These are phyloP conservation scores for Coilia nasus DNA, from an alignment of 2,797 vertebrate species.

Conservation along the genomic window DNA sequence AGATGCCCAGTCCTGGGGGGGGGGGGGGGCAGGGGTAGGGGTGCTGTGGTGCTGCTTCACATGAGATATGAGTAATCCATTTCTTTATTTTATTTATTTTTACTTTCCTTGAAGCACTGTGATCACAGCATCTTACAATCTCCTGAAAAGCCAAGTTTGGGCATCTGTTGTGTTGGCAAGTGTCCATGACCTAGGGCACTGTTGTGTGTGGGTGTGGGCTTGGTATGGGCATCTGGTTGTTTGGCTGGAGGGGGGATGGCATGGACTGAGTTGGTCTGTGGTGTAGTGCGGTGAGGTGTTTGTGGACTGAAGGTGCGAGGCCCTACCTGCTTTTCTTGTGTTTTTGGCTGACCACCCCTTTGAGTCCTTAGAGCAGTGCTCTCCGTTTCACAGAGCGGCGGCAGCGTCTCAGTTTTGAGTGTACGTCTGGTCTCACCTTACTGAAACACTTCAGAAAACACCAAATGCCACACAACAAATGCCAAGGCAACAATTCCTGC, in stretches of 20 bases:
- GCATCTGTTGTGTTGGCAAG: background rate
- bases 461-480: conserved; percentile 60
- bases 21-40: background rate
- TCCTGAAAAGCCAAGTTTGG: background rate
- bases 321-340: conserved; percentile 51
- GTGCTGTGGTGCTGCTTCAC: background rate
- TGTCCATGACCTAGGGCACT: background rate
- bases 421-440: conserved; percentile 52
- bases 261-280: background rate
- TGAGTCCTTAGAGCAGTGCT: conserved; percentile 55
- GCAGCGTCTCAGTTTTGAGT: conserved; percentile 55
- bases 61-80: background rate
- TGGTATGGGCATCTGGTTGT: background rate
- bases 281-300: background rate
- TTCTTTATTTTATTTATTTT: background rate
- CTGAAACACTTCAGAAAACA: conserved; percentile 59
- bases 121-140: background rate
- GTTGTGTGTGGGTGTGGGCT: background rate
- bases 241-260: background rate
- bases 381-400: conserved; percentile 58
- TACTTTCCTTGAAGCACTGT: background rate
- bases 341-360: conserved; percentile 49
- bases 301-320: conserved; percentile 32
- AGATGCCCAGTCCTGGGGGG: background rate
- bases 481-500: conserved; percentile 48